Evolutionary conservation across 2,888 invertebrate species (phyloP), one percentile per base, ranked within the genome.

Genomic region (Eupsilia transversa): DNA sequence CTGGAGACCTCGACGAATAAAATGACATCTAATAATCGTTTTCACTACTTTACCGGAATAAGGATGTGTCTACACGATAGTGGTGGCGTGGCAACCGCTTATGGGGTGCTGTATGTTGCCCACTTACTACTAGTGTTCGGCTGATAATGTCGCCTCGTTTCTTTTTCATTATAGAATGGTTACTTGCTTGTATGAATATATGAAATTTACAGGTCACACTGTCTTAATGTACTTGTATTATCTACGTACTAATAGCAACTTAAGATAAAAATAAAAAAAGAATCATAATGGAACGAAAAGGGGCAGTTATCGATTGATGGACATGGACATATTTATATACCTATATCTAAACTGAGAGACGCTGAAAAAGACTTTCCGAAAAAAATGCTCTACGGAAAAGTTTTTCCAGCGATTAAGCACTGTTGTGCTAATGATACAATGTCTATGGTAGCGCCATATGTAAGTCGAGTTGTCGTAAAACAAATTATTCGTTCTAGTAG

Each of bases 11-110:
- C 61, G 49, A 54, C 63, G 77, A 81, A 83, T 86, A 80, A 87
- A 86, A 82, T 86, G 70, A 66, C 77, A 85, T 80, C 80, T 85
- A 80, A 86, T 87, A 86, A 87, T 87, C 72, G 71, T 72, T 77
- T 70, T 74, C 70, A 66, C 75, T 75, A 61, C 64, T 76, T 71
- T 54, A 35, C n/a, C 27, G 41, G 75, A 75, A 70, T 74, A 69
- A 52, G 69, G 49, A 69, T 80, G 75, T 69, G 54, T 59, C n/a
- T 43, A 60, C 41, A 23, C 54, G 60, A 41, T 69, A 27, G 30
- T 64, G 73, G 46, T 70, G 71, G 70, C 59, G 65, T 60, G 54
- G 63, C 27, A 27, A 59, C 35, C 33, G 35, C 56, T 68, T 68
- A 71, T 41, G 20, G 43, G 65, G 57, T 60, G 49, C 6, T 74